phyloP scores from a whole-genome alignment of 2,113 vertebrate species.

The Acrocephalus kingi region DNA sequence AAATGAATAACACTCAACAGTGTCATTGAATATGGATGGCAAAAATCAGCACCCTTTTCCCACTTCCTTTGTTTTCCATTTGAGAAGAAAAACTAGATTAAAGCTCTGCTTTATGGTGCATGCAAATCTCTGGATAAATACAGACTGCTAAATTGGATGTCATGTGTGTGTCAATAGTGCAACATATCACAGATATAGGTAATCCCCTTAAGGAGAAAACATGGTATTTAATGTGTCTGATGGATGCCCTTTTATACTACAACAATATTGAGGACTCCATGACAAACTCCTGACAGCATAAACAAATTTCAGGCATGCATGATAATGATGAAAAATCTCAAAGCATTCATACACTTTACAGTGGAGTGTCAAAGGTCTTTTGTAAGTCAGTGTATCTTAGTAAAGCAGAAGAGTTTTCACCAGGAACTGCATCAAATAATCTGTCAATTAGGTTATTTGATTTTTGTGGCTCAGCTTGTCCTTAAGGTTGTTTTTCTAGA shows the following conservation, averaged over 20 bases:
- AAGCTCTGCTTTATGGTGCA: slow-evolving; percentile 46
- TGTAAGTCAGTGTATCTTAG: not conserved
- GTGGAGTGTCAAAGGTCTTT: slow-evolving; percentile 12
- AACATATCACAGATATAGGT: not conserved
- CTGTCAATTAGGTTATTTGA: not conserved
- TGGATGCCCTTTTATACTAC: not conserved
- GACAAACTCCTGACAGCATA: slow-evolving; percentile 2
- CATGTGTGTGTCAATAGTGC: not conserved
- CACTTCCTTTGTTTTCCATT: not conserved
- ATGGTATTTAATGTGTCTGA: not conserved
- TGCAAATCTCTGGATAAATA: slow-evolving; percentile 27
- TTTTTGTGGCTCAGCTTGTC: slow-evolving; percentile 39
- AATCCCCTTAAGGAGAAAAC: slow-evolving; percentile 26
- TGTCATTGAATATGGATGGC: slow-evolving; percentile 13
- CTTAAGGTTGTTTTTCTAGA: slow-evolving; percentile 38
- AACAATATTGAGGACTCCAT: not conserved
- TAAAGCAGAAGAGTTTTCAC: not conserved
- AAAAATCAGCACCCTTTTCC: not conserved
- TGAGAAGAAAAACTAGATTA: slow-evolving; percentile 38
- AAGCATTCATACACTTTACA: not conserved
- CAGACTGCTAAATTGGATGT: not conserved
- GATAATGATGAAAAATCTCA: slow-evolving; percentile 10
- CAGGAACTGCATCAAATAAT: not conserved
- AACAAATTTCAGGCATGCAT: not conserved
- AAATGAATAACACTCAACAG: not conserved